Evolutionary conservation across 92 coral and sea anemone genomes (phyloP), one percentile per base, ranked within the genome.

Genomic region (Porites lobata): DNA sequence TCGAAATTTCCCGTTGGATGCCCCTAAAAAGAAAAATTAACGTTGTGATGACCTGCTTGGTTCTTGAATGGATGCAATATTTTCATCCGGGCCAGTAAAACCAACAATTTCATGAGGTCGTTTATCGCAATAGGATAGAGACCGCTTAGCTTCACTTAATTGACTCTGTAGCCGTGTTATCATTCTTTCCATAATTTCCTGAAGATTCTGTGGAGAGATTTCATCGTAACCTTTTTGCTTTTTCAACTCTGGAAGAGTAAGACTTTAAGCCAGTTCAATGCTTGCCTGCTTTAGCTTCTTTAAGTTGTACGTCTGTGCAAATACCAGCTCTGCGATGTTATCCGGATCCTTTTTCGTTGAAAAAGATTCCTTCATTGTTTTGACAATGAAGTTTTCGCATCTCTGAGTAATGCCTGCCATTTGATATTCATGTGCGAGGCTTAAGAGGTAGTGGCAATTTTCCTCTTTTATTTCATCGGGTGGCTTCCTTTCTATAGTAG

Each of bases 221-320:
- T 67, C 32, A 67, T 67, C 47, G 72, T 24, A 67, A 38, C 22
- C 26, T 3, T 74, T 76, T 29, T 86, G 76, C 3, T 53, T 26
- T 65, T 91, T 90, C 38, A 91, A 66, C 50, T 65, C 50, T 7
- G 22, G 3, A 4, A 67, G 72, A 0, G 26, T 13, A 65, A 91
- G 43, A 67, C 26, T 24, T 8, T 21, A 7, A 67, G 72, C 72
- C 26, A 22, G 43, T 1, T 67, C 72, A 67, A 67, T 11, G 15
- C 72, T 67, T 4, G 17, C 72, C 8, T 7, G 17, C 15, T 17
- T 67, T 6, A 67, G 43, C 43, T 67, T 67, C 72, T 67, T 14
- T 22, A 67, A 11, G 43, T 21, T 67, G 72, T 67, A 67, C 12
- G 47, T 67, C 47, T 67, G 72, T 1, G 72, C 50, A 22, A 67